phyloP scores from a whole-genome alignment of 2,888 invertebrate species.

The Andrena bucephala region DNA sequence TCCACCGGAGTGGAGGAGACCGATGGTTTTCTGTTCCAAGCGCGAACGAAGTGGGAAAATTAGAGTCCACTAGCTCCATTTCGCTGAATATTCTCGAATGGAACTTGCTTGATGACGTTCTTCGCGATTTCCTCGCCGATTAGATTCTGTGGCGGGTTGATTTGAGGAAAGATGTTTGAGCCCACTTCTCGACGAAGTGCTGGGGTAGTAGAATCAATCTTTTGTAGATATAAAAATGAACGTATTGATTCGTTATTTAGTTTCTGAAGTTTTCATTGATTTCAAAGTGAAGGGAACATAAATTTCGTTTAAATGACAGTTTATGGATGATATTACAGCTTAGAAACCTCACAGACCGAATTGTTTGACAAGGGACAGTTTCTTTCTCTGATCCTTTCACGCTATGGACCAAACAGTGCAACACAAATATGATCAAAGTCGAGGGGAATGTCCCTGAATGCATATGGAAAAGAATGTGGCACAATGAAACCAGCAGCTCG shows the following conservation, averaged over 20 bases:
- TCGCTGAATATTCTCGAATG: too few relatives aligned
- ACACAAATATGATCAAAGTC: slow-evolving; percentile 32
- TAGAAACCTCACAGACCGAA: neutral
- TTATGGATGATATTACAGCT: neutral
- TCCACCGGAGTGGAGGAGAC: neutral
- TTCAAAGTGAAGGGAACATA: too few relatives aligned
- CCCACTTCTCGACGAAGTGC: too few relatives aligned
- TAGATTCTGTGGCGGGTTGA: too few relatives aligned
- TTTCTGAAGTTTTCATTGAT: too few relatives aligned
- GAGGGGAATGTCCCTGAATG: neutral
- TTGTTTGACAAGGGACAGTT: neutral
- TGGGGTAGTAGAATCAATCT: too few relatives aligned
- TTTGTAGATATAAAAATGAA: too few relatives aligned
- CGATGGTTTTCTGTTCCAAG: neutral
- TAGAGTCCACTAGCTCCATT: neutral
- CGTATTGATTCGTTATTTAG: too few relatives aligned
- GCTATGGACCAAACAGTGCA: neutral
- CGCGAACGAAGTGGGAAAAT: neutral
- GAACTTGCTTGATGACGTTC: too few relatives aligned
- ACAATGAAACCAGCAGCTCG: slow-evolving; percentile 28
- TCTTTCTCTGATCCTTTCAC: neutral
- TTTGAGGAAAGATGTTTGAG: too few relatives aligned
- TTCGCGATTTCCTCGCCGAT: too few relatives aligned
- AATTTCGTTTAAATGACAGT: too few relatives aligned
- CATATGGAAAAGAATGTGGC: neutral